Evolutionary conservation across 1,140 invertebrate genomes (phyloP).

Genomic region (Scylla paramamosain): DNA sequence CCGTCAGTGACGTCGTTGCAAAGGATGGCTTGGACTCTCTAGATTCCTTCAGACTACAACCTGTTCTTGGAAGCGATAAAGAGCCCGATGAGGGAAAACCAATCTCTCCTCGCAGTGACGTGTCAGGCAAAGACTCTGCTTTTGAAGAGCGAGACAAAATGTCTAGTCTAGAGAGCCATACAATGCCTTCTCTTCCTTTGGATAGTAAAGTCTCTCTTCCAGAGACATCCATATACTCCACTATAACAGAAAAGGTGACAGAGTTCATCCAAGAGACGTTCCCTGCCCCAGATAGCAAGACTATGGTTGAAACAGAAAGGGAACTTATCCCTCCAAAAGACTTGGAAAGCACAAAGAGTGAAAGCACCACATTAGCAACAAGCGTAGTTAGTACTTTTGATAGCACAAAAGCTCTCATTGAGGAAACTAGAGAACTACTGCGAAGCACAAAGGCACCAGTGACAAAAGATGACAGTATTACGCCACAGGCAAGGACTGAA

Average conservation of each 20-base stretch:
- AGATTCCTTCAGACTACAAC: constrained; percentile 70
- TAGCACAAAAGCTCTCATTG: constrained; percentile 71
- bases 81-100: constrained; percentile 73
- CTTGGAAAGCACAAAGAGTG: constrained; percentile 70
- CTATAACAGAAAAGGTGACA: constrained; percentile 59
- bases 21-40: constrained; percentile 75
- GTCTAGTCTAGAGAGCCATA: constrained; percentile 75
- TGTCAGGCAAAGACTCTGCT: constrained; percentile 74
- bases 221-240: constrained; percentile 47
- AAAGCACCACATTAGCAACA: constrained; percentile 52
- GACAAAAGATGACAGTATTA: constrained; percentile 29
- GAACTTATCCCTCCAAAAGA: constrained; percentile 17
- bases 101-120: constrained; percentile 68
- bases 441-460: constrained; percentile 64
- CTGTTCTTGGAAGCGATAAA: constrained; percentile 69
- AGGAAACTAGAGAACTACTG: constrained; percentile 54
- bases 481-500: constrained; percentile 35
- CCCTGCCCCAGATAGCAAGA: constrained; percentile 28
- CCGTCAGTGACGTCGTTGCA: constrained; percentile 71
- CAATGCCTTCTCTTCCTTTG: constrained; percentile 56
- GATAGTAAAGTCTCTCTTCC: constrained; percentile 48
- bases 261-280: constrained; percentile 36
- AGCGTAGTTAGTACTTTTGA: constrained; percentile 62
- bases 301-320: not conserved
- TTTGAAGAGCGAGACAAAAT: constrained; percentile 77